phyloP scores from a whole-genome alignment of 2,888 invertebrate genomes.

The Achlya flavicornis region DNA sequence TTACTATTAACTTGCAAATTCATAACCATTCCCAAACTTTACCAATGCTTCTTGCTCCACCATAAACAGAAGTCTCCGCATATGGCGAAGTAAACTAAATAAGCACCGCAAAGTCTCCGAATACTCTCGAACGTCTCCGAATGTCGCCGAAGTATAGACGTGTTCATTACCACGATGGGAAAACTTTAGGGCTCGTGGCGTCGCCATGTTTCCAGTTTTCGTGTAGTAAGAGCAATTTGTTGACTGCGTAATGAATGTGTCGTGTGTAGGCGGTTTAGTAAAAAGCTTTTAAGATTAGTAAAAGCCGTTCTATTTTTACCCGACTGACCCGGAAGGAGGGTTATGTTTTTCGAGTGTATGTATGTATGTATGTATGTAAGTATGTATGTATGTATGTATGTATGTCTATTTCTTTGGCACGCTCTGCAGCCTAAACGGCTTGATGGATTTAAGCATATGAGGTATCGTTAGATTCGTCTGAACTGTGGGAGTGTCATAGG shows the following conservation, averaged over 20 bases:
- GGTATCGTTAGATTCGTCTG: no score
- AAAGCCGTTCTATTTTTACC: conserved; percentile 1
- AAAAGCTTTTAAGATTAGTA: neutral
- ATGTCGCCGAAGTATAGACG: neutral
- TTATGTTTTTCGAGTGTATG: no score
- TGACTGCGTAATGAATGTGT: neutral
- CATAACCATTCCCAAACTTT: neutral
- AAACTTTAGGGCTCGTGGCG: neutral
- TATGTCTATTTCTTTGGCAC: no score
- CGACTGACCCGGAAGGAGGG: no score
- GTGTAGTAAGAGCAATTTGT: conserved; percentile 1
- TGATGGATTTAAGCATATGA: no score
- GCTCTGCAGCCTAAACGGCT: no score
- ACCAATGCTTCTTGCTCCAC: neutral
- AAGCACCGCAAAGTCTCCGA: neutral
- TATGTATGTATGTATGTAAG: no score
- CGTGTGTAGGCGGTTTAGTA: neutral
- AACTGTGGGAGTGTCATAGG: no score
- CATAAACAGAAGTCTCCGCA: neutral
- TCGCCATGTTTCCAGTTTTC: neutral
- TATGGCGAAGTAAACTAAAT: neutral
- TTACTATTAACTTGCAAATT: neutral
- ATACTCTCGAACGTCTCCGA: neutral
- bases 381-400: no score
- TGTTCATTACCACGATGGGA: conserved; percentile 7